Base-by-base conservation (phyloP, 2,113 vertebrate species). In the Fulica atra region DNA sequence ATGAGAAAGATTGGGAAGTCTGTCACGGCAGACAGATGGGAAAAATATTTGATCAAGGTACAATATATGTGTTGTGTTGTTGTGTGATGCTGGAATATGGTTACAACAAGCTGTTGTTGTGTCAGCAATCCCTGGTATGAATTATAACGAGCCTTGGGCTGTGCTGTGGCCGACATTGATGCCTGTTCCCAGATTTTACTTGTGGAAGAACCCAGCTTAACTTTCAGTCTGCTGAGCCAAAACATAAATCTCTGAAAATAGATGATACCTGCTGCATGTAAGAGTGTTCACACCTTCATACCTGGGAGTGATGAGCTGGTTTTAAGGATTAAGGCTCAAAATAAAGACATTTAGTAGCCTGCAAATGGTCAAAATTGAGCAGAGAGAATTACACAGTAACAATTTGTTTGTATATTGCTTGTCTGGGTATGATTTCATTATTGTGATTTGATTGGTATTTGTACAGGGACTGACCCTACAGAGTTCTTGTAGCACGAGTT, bases 1-100 rank as follows among this genome's bases (percentile, higher is more conserved):
- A 99, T 99, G 97, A 98, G 99, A 93, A 99, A 99, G 96, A 98
- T 99, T 93, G 99, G 99, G 35, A 99, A 99, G 97, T 99, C 99
- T 38, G 99, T 99, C 91, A 98, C 99, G 3, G 98, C 99, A 66
- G 99, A 99, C 86, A 99, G 99, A 98, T 99, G 99, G 99, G 99
- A 99, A 96, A 99, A 99, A 97, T 99, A 99, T 97, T 98, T 99
- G 93, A 98, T 99, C 82, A 99, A 99, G 99, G 99, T 99, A 98
- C 98, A 95, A 69, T 78, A 18, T 31, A 36, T 21, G 6, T 3
- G 17, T 71, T 86, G 64, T 81, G 2, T 90, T 88, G 4, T 53
- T 71, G 65, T 90, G 69, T 28, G 13, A 0, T 76, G 80, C 61
- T 92, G 80, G 60, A 71, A 23, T 50, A 11, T 6, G 76, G 24